Evolutionary conservation across 64 coral and sea anemone genomes (phyloP), one percentile per base, ranked within the genome.

Genomic region (Actinia tenebrosa): DNA sequence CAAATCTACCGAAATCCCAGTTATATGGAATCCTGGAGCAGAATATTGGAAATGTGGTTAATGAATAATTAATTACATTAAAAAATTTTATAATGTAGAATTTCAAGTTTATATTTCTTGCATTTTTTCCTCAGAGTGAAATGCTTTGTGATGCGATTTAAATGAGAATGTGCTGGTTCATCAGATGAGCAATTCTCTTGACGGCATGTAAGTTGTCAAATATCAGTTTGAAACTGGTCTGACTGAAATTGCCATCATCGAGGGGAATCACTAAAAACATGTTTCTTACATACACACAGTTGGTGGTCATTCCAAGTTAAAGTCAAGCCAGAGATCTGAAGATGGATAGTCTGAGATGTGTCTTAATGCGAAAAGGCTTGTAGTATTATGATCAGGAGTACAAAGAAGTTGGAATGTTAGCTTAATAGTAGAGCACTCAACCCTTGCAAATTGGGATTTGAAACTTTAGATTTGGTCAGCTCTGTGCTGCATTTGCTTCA

Each of bases 81-180:
- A 75, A 30, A 30, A 42, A 10, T 75, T 72, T 72, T n/a, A 66
- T 23, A 23, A 14, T 66, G n/a, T 66, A 23, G 63, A 23, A 66
- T 66, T 66, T 66, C 63, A 66, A 42, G 45, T 81, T 81, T 18
- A 81, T 10, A 53, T 81, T 81, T 81, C 22, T 45, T 81, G 45
- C 79, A 45, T 81, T 81, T 81, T 37, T 81, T 81, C 79, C 45
- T 81, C 79, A 81, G 79, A 81, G 14, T 81, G 79, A 81, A 81
- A 53, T 45, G 79, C 18, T 81, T 53, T 81, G 43, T 52, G 79
- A 81, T 53, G 45, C 20, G 79, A 53, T 26, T 30, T 30, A 75
- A 45, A 53, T 75, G 20, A 46, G 44, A 66, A 66, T 53, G 2
- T 37, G 27, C 8, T 50, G 79, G 8, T 81, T 81, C 79, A 37